Base-by-base conservation (phyloP, 2,797 vertebrate genomes). In the Coranthus polyacanthus region DNA sequence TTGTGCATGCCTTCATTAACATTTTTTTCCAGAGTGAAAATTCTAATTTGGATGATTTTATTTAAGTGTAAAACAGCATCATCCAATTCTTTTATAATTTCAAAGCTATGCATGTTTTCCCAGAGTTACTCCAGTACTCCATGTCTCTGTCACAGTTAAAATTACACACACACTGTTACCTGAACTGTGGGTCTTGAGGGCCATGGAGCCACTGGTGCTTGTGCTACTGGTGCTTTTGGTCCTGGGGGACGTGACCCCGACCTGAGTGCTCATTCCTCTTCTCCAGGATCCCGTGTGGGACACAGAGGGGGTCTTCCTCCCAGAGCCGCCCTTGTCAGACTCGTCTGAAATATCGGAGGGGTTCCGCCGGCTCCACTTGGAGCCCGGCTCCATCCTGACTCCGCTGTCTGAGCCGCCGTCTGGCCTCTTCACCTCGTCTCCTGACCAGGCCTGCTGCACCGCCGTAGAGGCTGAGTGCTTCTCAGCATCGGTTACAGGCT, bases 201-300 rank as follows among this genome's bases (percentile, higher is more conserved):
- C 47, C 18, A 90, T 84, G 0, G 92, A 83, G 15, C 92, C 90
- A 0, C 93, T 79, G 58, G 94, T 84, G 4, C 93, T 83, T 1
- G 84, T 66, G 85, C 83, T 85, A 47, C 85, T 84, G 26, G 74
- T 78, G 54, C 94, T 90, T 91, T 98, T 98, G 0, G 96, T 96
- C 65, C 96, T 92, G 0, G 98, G 97, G 41, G 95, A 72, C 2
- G 97, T 98, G 88, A 99, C 95, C 88, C 97, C 98, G 83, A 98
- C 96, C 90, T 99, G 97, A 32, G 97, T 92, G 0, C 93, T 98
- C 97, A 98, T 97, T 87, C 98, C 98, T 51, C 96, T 90, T 81
- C 97, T 93, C 98, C 97, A 98, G 2, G 97, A 99, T 68, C 97
- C 97, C 0, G 97, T 98, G 90, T 98, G 96, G 0, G 96, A 95